Evolutionary conservation across 2,888 invertebrate genomes (phyloP).

Genomic region (Eutolmus rufibarbis): DNA sequence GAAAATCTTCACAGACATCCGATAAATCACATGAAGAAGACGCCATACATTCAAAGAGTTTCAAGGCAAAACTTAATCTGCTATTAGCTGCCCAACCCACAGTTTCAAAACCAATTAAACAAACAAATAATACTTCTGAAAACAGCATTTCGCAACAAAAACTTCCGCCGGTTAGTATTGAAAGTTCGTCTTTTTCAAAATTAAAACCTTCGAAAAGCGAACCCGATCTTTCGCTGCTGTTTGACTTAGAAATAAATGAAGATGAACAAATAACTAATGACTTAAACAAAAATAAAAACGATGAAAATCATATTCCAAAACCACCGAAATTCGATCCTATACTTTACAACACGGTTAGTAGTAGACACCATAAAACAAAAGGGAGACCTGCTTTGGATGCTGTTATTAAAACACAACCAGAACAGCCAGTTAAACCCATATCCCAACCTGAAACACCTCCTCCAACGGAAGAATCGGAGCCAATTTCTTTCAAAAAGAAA

Average conservation of each 20-base stretch:
- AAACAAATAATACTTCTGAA: not conserved
- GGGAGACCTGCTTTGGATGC: conserved; percentile 54
- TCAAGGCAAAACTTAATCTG: conserved; percentile 55
- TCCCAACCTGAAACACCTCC: not conserved
- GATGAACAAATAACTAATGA: not conserved
- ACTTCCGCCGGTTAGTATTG: not conserved
- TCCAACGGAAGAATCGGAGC: not conserved
- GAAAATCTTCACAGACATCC: conserved; percentile 46
- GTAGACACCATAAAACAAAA: conserved; percentile 49
- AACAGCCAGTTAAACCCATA: not conserved
- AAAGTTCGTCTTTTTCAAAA: not conserved
- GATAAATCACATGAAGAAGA: conserved; percentile 44
- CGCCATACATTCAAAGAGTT: conserved; percentile 55
- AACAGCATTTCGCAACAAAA: not conserved
- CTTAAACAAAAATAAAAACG: not conserved
- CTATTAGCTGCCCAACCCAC: conserved; percentile 46
- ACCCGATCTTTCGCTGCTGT: conserved; percentile 54
- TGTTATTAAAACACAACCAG: conserved; percentile 14
- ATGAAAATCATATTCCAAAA: conserved; percentile 53
- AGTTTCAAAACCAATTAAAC: not conserved
- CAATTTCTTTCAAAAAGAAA: conserved; percentile 56
- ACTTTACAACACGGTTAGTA: conserved; percentile 57
- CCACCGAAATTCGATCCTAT: conserved; percentile 60
- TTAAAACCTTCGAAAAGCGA: conserved; percentile 58
- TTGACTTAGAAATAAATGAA: conserved; percentile 52